Evolutionary conservation across 1,140 invertebrate genomes (phyloP).

Genomic region (Rhopalosiphum maidis): DNA sequence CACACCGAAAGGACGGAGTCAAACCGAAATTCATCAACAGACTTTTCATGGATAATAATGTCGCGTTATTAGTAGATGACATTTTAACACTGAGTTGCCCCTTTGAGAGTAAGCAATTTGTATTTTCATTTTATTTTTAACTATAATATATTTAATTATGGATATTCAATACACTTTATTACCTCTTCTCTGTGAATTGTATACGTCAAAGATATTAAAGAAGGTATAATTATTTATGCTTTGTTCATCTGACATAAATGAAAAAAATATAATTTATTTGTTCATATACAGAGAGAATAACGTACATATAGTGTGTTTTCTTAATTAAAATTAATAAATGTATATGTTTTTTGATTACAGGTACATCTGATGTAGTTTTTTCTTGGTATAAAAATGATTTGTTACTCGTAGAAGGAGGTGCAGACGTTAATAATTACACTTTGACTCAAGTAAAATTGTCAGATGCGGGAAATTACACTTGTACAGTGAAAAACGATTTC

Average conservation of each 20-base stretch:
- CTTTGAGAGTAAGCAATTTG: conserved; percentile 2
- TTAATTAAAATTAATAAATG: background rate
- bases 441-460: conserved; percentile 18
- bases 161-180: background rate
- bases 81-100: conserved; percentile 13
- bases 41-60: conserved; percentile 22
- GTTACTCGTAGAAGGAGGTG: background rate
- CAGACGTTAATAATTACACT: conserved; percentile 2
- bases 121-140: background rate
- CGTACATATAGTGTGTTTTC: no score
- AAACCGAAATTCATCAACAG: conserved; percentile 40
- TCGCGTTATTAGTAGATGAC: background rate
- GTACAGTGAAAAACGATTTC: conserved; percentile 78
- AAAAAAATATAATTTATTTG: background rate
- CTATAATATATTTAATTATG: background rate
- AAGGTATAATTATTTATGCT: background rate
- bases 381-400: conserved; percentile 30
- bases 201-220: background rate
- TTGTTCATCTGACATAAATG: background rate
- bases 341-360: background rate
- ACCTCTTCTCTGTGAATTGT: background rate
- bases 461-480: conserved; percentile 86
- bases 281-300: no score
- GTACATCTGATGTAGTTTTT: background rate
- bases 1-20: conserved; percentile 34